Conservation (phyloP, 2,113 vertebrate genomes). For the Platysternon megacephalum region DNA sequence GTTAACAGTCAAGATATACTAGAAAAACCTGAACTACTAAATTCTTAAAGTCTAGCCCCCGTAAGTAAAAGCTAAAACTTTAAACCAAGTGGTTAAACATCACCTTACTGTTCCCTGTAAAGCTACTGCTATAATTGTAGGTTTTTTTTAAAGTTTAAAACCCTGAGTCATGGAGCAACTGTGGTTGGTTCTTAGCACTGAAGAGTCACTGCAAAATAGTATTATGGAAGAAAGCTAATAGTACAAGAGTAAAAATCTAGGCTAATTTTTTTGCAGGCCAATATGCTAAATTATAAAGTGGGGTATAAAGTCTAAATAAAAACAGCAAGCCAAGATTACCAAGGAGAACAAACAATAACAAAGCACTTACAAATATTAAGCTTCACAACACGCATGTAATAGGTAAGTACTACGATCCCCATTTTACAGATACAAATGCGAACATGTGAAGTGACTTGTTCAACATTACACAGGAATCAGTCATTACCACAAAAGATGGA, state of each 20-base stretch:
- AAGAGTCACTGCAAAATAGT: background rate
- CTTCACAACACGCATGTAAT: background rate
- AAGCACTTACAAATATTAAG: background rate
- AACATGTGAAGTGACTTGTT: background rate
- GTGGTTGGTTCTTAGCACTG: background rate
- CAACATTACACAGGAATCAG: background rate
- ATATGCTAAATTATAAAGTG: background rate
- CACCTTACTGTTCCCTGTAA: conserved; percentile 33
- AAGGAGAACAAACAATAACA: background rate
- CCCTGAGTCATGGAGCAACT: background rate
- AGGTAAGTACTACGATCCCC: background rate
- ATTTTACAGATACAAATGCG: background rate
- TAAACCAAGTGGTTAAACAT: conserved; percentile 8
- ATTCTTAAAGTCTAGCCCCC: background rate
- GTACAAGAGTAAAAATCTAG: background rate
- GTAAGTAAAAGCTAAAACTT: background rate
- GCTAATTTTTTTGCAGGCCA: background rate
- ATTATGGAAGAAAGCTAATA: background rate
- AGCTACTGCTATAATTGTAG: background rate
- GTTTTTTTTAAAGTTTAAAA: background rate
- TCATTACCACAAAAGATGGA: background rate
- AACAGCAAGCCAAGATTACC: background rate
- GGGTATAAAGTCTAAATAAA: background rate
- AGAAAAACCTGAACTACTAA: conserved; percentile 46
- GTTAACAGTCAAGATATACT: background rate